Percentiles rank a stretch among this genome's conserved stretches.
Conservation (phyloP, 2,113 vertebrate genomes). For the Bucco capensis region DNA sequence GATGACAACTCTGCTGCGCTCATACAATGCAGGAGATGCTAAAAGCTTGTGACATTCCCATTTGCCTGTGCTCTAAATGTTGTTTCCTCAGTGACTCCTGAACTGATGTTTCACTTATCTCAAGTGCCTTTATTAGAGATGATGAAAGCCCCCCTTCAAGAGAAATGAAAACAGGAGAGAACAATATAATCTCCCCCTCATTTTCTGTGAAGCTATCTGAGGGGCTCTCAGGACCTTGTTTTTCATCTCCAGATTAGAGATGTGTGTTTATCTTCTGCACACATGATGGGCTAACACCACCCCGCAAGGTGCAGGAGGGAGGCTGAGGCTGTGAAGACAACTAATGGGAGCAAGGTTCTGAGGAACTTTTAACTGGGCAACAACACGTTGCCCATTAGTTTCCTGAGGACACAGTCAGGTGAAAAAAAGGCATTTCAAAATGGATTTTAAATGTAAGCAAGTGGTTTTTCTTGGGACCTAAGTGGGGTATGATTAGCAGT, state of each 20-base stretch:
- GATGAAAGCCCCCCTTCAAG: background rate
- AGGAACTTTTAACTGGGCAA: background rate
- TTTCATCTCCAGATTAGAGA: background rate
- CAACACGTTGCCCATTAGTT: background rate
- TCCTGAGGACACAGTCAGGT: background rate
- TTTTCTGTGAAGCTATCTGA: background rate
- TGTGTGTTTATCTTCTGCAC: background rate
- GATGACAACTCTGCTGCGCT: conserved; percentile 68
- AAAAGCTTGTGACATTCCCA: conserved; percentile 62
- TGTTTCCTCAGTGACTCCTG: conserved; percentile 54
- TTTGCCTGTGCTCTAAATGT: conserved; percentile 60
- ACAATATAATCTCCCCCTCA: conserved; percentile 11
- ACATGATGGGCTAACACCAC: background rate
- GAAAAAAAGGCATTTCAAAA: background rate
- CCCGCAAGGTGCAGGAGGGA: background rate
- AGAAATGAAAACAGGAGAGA: conserved; percentile 39
- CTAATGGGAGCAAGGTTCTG: background rate
- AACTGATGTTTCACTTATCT: conserved; percentile 57
- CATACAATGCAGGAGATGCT: conserved; percentile 65
- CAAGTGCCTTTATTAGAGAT: conserved; percentile 54
- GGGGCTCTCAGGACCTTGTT: background rate
- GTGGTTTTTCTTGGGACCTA: background rate
- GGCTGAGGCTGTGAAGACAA: background rate
- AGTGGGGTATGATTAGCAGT: background rate
- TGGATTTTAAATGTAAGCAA: background rate